Percentiles rank a stretch among this genome's conserved stretches.
Conservation (phyloP, 2,797 vertebrate genomes). For the Pseudomugil gertrudae region DNA sequence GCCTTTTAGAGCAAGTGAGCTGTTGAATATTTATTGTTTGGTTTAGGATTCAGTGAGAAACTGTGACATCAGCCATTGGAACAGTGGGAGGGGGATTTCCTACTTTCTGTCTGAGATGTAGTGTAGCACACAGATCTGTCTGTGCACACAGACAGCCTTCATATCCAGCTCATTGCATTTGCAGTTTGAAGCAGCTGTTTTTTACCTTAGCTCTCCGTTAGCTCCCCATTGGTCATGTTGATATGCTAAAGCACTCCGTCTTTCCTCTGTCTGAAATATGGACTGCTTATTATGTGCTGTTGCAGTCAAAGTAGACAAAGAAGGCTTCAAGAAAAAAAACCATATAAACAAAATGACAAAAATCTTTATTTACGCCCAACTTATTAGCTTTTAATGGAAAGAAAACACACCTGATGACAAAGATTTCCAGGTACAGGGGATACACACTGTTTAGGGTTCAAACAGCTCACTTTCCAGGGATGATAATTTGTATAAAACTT, state of each 20-base stretch:
- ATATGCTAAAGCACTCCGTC: too few relatives aligned
- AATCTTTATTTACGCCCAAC: too few relatives aligned
- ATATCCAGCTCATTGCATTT: constrained; percentile 21
- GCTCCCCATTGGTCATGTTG: too few relatives aligned
- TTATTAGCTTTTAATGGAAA: background rate
- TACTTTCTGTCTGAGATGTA: constrained; percentile 41
- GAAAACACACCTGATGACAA: background rate
- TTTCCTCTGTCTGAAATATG: too few relatives aligned
- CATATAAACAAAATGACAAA: background rate
- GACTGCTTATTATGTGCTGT: background rate
- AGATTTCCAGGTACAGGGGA: background rate
- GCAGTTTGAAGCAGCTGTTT: constrained; percentile 11
- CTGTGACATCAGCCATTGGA: constrained; percentile 62
- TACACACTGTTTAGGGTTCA: background rate
- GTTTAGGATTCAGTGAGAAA: constrained; percentile 70
- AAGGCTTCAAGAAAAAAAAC: background rate
- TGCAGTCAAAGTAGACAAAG: background rate
- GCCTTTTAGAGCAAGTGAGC: constrained; percentile 69
- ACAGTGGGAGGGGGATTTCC: constrained; percentile 57
- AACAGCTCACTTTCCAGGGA: background rate
- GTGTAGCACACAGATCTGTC: constrained; percentile 31
- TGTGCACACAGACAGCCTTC: constrained; percentile 15
- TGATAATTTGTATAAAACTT: background rate
- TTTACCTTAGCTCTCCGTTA: background rate
- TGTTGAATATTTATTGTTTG: constrained; percentile 78